Evolutionary conservation across 2,888 invertebrate genomes (phyloP).

Genomic region (Rhamphomyia laevipes): DNA sequence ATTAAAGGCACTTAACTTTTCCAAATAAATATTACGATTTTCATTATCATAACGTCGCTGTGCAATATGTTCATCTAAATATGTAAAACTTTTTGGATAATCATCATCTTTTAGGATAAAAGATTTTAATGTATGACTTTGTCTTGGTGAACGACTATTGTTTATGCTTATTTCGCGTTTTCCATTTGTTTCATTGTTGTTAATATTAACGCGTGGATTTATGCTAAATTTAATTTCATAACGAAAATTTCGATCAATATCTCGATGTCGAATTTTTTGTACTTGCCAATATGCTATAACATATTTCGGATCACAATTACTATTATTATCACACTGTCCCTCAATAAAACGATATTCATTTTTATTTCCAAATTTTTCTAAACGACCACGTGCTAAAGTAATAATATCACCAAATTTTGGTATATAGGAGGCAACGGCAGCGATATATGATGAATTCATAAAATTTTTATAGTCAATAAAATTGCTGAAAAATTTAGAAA

Average conservation of each 20-base stretch:
- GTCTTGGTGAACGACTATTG: constrained; percentile 5
- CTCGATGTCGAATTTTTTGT: constrained; percentile 53
- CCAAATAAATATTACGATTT: constrained; percentile 2
- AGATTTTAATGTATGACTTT: constrained; percentile 27
- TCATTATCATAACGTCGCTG: constrained; percentile 8
- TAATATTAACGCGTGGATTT: constrained; percentile 31
- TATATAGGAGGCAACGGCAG: constrained; percentile 21
- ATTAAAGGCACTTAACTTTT: constrained; percentile 8
- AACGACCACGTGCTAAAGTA: constrained; percentile 50
- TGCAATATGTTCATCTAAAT: constrained; percentile 9
- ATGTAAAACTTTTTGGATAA: constrained; percentile 30
- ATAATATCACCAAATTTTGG: constrained; percentile 51
- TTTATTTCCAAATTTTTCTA: constrained; percentile 40
- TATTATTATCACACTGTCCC: constrained; percentile 22
- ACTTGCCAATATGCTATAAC: constrained; percentile 57
- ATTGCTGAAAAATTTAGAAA: constrained; percentile 10
- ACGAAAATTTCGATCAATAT: constrained; percentile 40
- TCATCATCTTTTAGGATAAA: constrained; percentile 48
- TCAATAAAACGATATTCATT: constrained; percentile 46
- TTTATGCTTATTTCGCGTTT: constrained; percentile 39
- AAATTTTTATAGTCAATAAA: constrained; percentile 29
- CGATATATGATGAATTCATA: constrained; percentile 25
- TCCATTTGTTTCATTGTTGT: constrained; percentile 16
- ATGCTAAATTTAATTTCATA: constrained; percentile 60
- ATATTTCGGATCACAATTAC: constrained; percentile 23